Conservation (phyloP, 2,113 vertebrate genomes). For the Bos taurus region DNA sequence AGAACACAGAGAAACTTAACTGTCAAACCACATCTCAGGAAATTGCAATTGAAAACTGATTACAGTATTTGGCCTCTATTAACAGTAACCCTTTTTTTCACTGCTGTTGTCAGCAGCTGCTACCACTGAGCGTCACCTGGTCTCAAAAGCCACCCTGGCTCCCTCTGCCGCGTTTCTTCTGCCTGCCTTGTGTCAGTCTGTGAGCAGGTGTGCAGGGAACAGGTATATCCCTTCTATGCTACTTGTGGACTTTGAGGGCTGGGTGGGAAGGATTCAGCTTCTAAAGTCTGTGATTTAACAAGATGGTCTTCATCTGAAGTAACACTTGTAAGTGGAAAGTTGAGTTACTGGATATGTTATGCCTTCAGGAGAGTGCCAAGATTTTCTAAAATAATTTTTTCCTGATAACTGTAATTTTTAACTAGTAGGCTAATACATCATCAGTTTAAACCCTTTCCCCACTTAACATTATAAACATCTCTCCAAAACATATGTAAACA, state of each 20-base stretch:
- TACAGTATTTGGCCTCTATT: neutral
- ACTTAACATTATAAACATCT: neutral
- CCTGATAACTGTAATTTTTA: neutral
- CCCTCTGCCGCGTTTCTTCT: neutral
- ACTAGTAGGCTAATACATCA: neutral
- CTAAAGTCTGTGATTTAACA: neutral
- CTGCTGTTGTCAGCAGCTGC: neutral
- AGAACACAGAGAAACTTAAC: neutral
- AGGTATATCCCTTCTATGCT: neutral
- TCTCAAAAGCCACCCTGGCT: neutral
- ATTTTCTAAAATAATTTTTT: neutral
- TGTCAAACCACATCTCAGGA: neutral
- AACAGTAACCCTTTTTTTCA: neutral
- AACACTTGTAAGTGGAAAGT: neutral
- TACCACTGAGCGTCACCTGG: neutral
- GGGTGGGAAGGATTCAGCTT: neutral
- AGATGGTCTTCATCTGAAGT: neutral
- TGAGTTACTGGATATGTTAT: neutral
- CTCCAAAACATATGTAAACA: neutral
- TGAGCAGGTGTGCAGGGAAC: neutral
- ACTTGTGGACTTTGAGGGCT: neutral
- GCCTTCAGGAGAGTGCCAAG: neutral
- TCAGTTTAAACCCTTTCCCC: neutral
- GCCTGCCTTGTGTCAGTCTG: rapidly evolving
- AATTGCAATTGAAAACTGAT: neutral